Evolutionary conservation across 2,888 invertebrate genomes (phyloP).

Genomic region (Andrena haemorrhoa): DNA sequence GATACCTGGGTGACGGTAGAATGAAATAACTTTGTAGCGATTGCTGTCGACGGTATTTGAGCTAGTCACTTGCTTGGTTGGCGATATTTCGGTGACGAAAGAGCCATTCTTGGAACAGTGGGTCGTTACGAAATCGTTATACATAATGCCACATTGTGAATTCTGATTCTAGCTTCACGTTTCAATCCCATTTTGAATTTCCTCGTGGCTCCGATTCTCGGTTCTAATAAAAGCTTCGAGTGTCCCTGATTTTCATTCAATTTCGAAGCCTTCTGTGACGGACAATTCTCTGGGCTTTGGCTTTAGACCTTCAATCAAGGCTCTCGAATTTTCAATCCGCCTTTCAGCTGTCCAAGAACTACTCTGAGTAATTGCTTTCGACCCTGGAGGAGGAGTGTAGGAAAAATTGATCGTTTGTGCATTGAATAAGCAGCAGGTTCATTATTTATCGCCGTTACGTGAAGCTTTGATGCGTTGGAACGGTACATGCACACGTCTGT

Average conservation of each 20-base stretch:
- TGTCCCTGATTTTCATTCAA: background rate
- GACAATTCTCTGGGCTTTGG: background rate
- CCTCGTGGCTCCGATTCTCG: background rate
- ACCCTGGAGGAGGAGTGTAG: background rate
- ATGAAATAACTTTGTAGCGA: background rate
- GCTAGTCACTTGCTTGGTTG: background rate
- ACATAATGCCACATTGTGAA: background rate
- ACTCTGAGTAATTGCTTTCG: background rate
- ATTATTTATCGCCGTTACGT: constrained; percentile 20
- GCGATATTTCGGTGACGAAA: background rate
- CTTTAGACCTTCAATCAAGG: background rate
- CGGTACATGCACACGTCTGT: background rate
- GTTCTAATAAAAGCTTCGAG: no score
- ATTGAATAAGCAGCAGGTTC: constrained; percentile 22
- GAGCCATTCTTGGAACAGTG: background rate
- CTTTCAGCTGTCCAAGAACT: background rate
- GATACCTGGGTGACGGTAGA: background rate
- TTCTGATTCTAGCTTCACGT: background rate
- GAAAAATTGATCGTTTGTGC: constrained; percentile 23
- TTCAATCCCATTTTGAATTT: background rate
- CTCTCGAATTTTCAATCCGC: background rate
- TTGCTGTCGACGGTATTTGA: background rate
- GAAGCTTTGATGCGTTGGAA: background rate
- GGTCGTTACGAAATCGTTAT: background rate
- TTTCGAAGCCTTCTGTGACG: background rate